Evolutionary conservation across 2,113 vertebrate genomes (phyloP).

Genomic region (Vulpes ferrilata): DNA sequence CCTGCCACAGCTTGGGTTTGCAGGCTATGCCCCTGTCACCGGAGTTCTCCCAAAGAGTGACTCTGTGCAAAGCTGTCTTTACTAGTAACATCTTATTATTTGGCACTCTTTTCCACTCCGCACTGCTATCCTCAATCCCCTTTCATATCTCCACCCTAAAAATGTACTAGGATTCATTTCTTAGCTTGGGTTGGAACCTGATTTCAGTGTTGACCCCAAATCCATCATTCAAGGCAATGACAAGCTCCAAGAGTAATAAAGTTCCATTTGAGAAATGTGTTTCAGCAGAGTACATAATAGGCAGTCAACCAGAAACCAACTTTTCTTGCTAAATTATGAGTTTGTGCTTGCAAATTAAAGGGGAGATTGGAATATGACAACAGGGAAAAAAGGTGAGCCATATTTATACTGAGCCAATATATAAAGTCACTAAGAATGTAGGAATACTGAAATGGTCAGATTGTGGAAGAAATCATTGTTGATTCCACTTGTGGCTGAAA

Average conservation of each 20-base stretch:
- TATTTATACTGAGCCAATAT: background rate
- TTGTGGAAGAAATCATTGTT: background rate
- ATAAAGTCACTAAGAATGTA: background rate
- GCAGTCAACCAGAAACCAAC: background rate
- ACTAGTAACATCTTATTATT: background rate
- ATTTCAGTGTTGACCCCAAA: background rate
- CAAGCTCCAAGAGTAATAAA: background rate
- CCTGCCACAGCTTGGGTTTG: background rate
- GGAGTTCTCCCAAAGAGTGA: background rate
- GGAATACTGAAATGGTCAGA: background rate
- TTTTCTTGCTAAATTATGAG: slow-evolving; percentile 22
- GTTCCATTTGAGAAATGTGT: background rate
- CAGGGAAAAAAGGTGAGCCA: background rate
- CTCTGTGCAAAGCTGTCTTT: background rate
- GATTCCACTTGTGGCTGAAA: background rate
- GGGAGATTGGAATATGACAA: background rate
- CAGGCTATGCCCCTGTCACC: background rate
- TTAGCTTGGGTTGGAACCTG: background rate
- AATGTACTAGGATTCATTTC: background rate
- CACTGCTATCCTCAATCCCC: background rate
- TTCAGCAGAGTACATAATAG: background rate
- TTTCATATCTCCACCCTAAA: background rate
- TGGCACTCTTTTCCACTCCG: background rate
- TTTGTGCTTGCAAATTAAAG: slow-evolving; percentile 2
- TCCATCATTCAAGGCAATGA: background rate